A percentile compares a stretch with the other conserved stretches of the same genome.
phyloP scores from a whole-genome alignment of 2,888 invertebrate species.

The Parnassius smintheus region DNA sequence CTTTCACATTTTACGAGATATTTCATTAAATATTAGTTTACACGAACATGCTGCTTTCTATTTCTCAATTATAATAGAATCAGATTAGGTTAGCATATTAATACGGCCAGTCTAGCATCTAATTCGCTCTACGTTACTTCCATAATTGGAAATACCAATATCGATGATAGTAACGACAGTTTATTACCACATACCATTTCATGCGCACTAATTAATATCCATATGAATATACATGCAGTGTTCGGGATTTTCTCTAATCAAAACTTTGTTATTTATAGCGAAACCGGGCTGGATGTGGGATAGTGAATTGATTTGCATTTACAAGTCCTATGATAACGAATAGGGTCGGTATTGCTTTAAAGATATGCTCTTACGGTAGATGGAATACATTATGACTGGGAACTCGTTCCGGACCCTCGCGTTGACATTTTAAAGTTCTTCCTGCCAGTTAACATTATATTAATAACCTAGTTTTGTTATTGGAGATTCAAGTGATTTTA shows the following conservation, averaged over 20 bases:
- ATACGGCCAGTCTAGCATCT: conserved; percentile 4
- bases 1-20: too few relatives aligned
- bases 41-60: too few relatives aligned
- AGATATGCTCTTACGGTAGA: conserved; percentile 43
- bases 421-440: conserved; percentile 18
- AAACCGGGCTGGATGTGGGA: conserved; percentile 36
- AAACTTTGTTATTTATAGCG: conserved; percentile 73
- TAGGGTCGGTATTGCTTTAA: conserved; percentile 44
- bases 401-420: conserved; percentile 19
- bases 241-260: conserved; percentile 66
- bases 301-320: conserved; percentile 63
- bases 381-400: conserved; percentile 34
- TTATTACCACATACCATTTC: conserved; percentile 26
- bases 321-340: conserved; percentile 56
- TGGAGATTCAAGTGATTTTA: too few relatives aligned
- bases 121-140: conserved; percentile 6
- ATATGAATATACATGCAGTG: conserved; percentile 68
- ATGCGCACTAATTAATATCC: conserved; percentile 61
- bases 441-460: conserved; percentile 1
- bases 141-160: conserved; percentile 28
- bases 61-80: neutral
- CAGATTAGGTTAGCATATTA: neutral
- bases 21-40: too few relatives aligned
- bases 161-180: conserved; percentile 26
- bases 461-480: neutral